Conservation (phyloP, 2,888 invertebrate genomes). For the Endotricha flammealis region DNA sequence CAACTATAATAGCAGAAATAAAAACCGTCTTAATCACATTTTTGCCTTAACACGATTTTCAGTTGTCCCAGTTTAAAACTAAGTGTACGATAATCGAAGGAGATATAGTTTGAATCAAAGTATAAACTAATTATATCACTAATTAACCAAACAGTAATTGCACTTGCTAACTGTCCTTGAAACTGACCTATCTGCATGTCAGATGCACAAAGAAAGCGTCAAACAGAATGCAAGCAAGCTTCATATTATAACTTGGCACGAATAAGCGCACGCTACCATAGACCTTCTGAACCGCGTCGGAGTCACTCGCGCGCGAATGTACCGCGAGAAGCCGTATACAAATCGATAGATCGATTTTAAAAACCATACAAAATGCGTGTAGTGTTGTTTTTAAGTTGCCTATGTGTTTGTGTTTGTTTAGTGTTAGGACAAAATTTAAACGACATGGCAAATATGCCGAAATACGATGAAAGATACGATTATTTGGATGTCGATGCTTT, state of each 20-base stretch:
- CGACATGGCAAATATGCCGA: slow-evolving; percentile 54
- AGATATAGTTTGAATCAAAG: no score
- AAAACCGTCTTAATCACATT: no score
- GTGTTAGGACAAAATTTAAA: slow-evolving; percentile 52
- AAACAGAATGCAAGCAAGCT: neutral
- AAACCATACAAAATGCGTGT: slow-evolving; percentile 36
- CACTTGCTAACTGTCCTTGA: neutral
- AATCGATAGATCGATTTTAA: slow-evolving; percentile 3
- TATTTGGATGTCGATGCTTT: slow-evolving; percentile 84
- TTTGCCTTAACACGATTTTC: no score
- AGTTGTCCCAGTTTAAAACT: no score
- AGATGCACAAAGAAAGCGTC: slow-evolving; percentile 7
- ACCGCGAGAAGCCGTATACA: slow-evolving; percentile 1
- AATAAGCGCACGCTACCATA: slow-evolving; percentile 3
- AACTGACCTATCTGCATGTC: neutral
- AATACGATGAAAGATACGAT: slow-evolving; percentile 80
- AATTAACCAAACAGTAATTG: neutral
- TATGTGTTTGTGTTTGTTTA: slow-evolving; percentile 43
- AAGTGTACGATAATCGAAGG: no score
- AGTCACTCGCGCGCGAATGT: slow-evolving; percentile 9
- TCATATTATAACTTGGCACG: slow-evolving; percentile 3
- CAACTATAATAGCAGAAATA: no score
- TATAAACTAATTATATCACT: no score
- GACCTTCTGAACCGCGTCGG: slow-evolving; percentile 6
- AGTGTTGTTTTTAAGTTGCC: slow-evolving; percentile 43